Base-by-base conservation (phyloP, 1,140 invertebrate species). In the Drosophila novamexicana region DNA sequence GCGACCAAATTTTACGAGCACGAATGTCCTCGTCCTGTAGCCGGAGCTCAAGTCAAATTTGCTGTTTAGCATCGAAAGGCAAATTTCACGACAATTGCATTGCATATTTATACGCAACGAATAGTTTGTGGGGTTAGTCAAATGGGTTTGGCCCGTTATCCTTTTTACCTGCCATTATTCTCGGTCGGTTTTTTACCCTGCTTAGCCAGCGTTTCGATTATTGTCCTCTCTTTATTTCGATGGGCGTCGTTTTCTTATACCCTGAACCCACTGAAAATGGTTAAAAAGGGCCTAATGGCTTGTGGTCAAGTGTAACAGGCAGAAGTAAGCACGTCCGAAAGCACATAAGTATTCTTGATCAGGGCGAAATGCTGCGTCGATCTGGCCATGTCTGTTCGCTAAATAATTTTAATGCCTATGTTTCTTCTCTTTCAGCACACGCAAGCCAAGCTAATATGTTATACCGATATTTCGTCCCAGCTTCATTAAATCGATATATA, bases 81-180 rank as follows among this genome's bases (percentile, higher is more conserved):
- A 36, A 72, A 67, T 59, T 68, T 61, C 70, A 69, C 65, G 69
- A 68, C 57, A 69, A 68, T 62, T 74, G 57, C 71, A 74, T 74
- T 74, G 71, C 71, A 74, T 74, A 74, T 74, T 74, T 74, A 62
- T 74, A 65, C 36, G 16, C 57, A 12, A 45, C n/a, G 14, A 29
- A 22, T 12, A 5, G 37, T 2, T 16, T 10, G 14, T 22, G 16
- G 9, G 16, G 1, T 22, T 29, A 22, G 47, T 36, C 50, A 53
- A 53, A 53, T 53, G 32, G n/a, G n/a, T 34, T 14, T 40, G 39
- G 32, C 7, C 50, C 32, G 34, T 37, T 53, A 53, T 32, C 50
- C 39, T 44, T 36, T 18, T 45, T 72, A 32, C 22, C 22, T 49
- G 32, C 16, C 29, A 54, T 37, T 18, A 14, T 34, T 45, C 37